Evolutionary conservation across 1,140 invertebrate genomes (phyloP), one percentile per base, ranked within the genome.

Genomic region (Drosophila truncata): DNA sequence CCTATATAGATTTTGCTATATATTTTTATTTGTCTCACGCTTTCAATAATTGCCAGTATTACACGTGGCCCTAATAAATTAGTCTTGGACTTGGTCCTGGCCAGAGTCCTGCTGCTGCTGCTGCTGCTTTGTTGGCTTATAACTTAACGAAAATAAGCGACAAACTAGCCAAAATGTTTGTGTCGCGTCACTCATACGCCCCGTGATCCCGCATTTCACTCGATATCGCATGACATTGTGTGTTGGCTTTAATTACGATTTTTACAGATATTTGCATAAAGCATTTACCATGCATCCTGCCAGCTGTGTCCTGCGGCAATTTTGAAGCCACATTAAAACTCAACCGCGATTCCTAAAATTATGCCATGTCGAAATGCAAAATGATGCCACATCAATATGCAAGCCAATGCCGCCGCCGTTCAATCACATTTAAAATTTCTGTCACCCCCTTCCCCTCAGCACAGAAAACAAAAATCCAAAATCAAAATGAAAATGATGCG

Each of bases 21-120:
- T 79, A 82, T 85, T 90, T 90, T 90, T 90, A 90, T 90, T 90
- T 90, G 82, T 67, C 86, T 90, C 85, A 90, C 86, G 86, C 85
- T 82, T 91, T 90, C 85, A 90, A 90, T 90, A 90, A 90, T 90
- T 90, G 85, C 78, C 86, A 50, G 75, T 77, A 90, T 90, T 90
- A 90, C 86, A 85, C 85, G 85, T 90, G 85, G 85, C 86, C 52
- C 78, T 65, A 90, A 91, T 90, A 90, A 90, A 90, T 90, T 90
- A 90, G 81, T 69, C 58, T 50, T 39, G 33, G 33, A 25, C 20
- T 55, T 23, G 33, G 52, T 37, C n/a, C 29, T 18, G 18, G 57
- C 18, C 18, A 20, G 9, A 27, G 1, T 61, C 14, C 29, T 35
- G 35, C 58, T 60, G 54, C 31, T 31, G 33, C 57, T 61, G 54